phyloP scores from a whole-genome alignment of 2,113 vertebrate species.

The Fregata magnificens region DNA sequence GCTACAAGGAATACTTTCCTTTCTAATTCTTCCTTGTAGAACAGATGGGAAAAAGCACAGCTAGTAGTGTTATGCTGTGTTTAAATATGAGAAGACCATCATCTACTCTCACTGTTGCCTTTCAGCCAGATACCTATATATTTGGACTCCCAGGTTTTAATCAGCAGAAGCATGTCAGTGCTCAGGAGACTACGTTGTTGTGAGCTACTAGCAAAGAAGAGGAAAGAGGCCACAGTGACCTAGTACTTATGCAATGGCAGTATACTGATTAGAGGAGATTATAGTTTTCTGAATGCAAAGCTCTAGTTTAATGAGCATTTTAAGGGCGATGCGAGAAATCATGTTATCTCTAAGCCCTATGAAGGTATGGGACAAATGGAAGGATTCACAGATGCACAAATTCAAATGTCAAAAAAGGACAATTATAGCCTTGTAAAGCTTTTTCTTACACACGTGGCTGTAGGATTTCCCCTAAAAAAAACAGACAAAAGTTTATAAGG shows the following conservation, averaged over 20 bases:
- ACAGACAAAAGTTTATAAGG: neutral
- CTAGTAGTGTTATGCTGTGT: neutral
- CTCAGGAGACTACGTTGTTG: neutral
- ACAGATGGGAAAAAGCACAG: constrained; percentile 26
- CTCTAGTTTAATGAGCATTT: neutral
- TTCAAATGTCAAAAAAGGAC: neutral
- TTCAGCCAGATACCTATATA: neutral
- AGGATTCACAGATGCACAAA: neutral
- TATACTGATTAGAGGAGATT: neutral
- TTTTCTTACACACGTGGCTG: neutral
- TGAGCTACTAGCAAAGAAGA: neutral
- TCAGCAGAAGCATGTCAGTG: neutral
- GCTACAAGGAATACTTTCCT: neutral
- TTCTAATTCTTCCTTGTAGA: constrained; percentile 5
- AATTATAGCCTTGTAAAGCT: neutral
- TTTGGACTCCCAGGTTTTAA: neutral
- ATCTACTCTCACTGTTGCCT: neutral
- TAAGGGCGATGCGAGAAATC: neutral
- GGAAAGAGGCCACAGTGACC: neutral
- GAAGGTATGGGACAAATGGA: neutral
- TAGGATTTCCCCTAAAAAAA: neutral
- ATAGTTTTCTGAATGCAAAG: neutral
- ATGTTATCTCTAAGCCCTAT: neutral
- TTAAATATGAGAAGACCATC: neutral
- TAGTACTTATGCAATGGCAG: neutral